A percentile compares a stretch with the other conserved stretches of the same genome.
Conservation (phyloP, 2,888 invertebrate genomes). For the Eupithecia tripunctaria region DNA sequence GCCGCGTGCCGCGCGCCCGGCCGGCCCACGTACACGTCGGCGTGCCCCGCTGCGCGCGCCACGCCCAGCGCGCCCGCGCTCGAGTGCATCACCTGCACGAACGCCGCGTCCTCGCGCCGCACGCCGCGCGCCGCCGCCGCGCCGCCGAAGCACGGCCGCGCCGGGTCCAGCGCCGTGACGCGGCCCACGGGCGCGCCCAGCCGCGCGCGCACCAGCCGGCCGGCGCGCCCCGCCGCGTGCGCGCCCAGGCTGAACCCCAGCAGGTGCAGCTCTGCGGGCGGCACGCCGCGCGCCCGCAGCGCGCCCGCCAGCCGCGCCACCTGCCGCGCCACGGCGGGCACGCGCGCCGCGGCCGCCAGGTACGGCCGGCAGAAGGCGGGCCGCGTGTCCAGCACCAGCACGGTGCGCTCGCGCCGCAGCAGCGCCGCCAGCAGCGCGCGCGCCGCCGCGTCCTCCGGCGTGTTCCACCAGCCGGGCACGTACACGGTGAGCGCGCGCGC, state of each 20-base stretch:
- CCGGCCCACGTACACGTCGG: constrained; percentile 74
- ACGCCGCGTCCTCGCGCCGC: constrained; percentile 62
- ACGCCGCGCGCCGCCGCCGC: constrained; percentile 56
- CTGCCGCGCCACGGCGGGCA: constrained; percentile 65
- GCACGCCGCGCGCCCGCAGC: constrained; percentile 56
- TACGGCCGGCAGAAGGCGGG: constrained; percentile 70
- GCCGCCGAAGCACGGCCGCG: constrained; percentile 67
- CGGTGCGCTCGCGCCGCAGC: constrained; percentile 55
- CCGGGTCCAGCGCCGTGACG: constrained; percentile 75
- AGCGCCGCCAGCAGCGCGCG: constrained; percentile 63
- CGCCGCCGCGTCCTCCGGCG: constrained; percentile 68
- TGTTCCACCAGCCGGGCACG: constrained; percentile 78
- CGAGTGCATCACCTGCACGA: constrained; percentile 75
- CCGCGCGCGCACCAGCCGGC: constrained; percentile 62
- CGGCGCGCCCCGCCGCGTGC: constrained; percentile 84
- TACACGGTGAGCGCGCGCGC: constrained; percentile 58
- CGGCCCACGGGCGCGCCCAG: constrained; percentile 58
- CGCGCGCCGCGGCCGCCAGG: constrained; percentile 65
- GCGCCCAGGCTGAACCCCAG: constrained; percentile 87
- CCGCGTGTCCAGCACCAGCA: constrained; percentile 69
- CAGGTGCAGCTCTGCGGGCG: constrained; percentile 79
- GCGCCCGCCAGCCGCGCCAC: constrained; percentile 58
- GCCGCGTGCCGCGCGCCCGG: constrained; percentile 60
- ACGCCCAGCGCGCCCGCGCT: constrained; percentile 71
- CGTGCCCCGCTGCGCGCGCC: constrained; percentile 67